These are phyloP conservation scores for Sycophila sp. DNA, from an alignment of 1,140 invertebrate genomes.

Conservation along the genomic window DNA sequence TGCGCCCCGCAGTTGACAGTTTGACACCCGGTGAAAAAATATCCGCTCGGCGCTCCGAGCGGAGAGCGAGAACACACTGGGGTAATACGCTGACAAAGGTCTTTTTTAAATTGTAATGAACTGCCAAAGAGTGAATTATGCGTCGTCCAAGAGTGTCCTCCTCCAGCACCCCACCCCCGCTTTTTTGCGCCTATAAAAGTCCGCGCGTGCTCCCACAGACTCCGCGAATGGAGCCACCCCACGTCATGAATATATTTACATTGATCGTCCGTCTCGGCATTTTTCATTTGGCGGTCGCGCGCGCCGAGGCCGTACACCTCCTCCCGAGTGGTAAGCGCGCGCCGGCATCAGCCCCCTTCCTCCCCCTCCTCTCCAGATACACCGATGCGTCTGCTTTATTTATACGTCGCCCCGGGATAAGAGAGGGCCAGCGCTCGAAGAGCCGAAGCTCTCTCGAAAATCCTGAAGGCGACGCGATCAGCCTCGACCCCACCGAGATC, in stretches of 20 bases:
- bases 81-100: constrained; percentile 44
- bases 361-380: not conserved
- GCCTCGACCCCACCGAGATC: too few species aligned
- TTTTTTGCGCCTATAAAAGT: constrained; percentile 42
- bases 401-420: constrained; percentile 49
- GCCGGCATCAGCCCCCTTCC: not conserved
- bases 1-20: constrained; percentile 29
- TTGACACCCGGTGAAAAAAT: constrained; percentile 39
- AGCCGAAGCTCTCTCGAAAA: constrained; percentile 34
- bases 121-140: constrained; percentile 68
- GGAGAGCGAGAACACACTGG: constrained; percentile 22
- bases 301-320: constrained; percentile 42
- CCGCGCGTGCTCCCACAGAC: constrained; percentile 25
- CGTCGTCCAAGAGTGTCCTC: constrained; percentile 59
- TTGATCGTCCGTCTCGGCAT: constrained; percentile 65
- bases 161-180: constrained; percentile 39
- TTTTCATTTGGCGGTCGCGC: constrained; percentile 63
- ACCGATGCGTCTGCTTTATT: constrained; percentile 42
- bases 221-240: constrained; percentile 49
- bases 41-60: constrained; percentile 29
- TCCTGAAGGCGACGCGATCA: constrained; percentile 32
- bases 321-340: constrained; percentile 32
- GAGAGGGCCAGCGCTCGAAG: too few species aligned
- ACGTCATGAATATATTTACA: constrained; percentile 69
- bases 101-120: constrained; percentile 68